Conservation (phyloP, 2,888 invertebrate species). For the Trissonchulus latispiculum region DNA sequence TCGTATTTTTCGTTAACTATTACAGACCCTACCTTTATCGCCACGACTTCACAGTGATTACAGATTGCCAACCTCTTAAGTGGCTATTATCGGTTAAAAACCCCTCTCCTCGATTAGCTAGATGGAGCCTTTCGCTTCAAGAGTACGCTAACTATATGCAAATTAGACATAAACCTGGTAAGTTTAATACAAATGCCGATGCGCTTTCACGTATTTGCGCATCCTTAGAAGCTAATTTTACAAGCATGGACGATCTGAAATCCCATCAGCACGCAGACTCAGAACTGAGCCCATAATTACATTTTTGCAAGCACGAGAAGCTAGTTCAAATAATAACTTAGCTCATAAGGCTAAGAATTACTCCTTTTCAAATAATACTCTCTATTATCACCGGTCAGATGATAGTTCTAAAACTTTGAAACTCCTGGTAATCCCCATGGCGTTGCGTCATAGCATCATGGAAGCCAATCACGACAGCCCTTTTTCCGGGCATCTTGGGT, state of each 20-base stretch:
- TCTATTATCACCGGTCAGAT: no score
- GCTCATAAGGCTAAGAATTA: no score
- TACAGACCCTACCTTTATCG: slow-evolving; percentile 46
- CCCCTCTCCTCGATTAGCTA: neutral
- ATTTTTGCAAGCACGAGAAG: no score
- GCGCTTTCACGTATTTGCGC: neutral
- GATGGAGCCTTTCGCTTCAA: neutral
- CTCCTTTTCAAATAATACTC: no score
- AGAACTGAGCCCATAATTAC: no score
- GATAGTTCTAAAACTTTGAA: no score
- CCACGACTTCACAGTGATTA: slow-evolving; percentile 2
- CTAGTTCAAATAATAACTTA: no score
- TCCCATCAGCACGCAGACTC: no score
- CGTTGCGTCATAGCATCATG: neutral
- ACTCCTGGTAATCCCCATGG: neutral
- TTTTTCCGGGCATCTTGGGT: neutral
- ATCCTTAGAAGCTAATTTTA: neutral
- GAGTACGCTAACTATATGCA: neutral
- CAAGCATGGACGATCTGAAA: neutral
- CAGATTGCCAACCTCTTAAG: neutral
- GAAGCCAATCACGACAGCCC: neutral
- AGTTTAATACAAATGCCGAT: neutral
- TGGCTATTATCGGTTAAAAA: neutral
- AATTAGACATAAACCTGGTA: neutral
- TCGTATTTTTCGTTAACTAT: slow-evolving; percentile 34